Evolutionary conservation across 2,888 invertebrate species (phyloP).

Genomic region (Nebria brevicollis): DNA sequence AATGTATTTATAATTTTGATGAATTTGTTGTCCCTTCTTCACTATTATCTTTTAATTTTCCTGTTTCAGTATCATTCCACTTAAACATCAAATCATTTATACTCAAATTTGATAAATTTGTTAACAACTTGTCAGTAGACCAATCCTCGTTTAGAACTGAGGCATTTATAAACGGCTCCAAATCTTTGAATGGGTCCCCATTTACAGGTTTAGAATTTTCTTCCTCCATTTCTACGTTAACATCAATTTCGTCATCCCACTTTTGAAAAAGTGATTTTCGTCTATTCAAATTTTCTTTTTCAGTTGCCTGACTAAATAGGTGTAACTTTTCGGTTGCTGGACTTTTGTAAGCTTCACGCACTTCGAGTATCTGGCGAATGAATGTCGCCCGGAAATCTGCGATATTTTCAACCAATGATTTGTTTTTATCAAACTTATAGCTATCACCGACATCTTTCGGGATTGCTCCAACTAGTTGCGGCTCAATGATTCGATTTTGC

Average conservation of each 20-base stretch:
- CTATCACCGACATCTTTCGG: no score
- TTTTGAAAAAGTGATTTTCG: background rate
- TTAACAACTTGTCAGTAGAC: no score
- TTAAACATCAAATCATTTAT: no score
- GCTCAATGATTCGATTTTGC: background rate
- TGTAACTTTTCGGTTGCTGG: background rate
- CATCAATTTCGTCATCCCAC: background rate
- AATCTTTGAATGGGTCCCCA: background rate
- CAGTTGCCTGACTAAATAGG: background rate
- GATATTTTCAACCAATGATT: background rate
- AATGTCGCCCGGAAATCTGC: background rate
- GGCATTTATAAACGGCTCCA: background rate
- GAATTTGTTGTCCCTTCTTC: no score
- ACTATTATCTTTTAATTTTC: no score
- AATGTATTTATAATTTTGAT: no score
- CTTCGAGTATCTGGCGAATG: background rate
- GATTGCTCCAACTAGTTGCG: background rate
- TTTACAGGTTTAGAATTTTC: background rate
- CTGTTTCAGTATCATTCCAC: no score
- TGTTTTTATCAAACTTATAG: background rate
- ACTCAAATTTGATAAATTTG: no score
- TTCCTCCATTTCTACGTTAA: background rate
- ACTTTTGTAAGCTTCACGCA: background rate
- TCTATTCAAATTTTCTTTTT: background rate
- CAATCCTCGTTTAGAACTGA: background rate